A percentile compares a stretch with the other conserved stretches of the same genome.
These are phyloP conservation scores for Nezara viridula DNA, from an alignment of 2,888 invertebrate genomes.

Conservation along the genomic window DNA sequence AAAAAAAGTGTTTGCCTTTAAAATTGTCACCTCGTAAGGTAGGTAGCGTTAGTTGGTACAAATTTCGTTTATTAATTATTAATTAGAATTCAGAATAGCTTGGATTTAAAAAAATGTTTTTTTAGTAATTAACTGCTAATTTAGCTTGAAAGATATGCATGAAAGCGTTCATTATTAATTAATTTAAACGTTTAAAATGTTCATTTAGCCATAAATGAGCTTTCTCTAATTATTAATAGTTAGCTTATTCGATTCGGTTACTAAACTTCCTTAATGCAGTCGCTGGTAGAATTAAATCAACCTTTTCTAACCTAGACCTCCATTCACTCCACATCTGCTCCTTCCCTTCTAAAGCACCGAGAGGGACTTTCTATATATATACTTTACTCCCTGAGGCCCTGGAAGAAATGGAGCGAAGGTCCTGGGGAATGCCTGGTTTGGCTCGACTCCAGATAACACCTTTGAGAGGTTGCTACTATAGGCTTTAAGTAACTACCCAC, in stretches of 20 bases:
- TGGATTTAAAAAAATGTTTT: no score
- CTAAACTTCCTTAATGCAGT: background rate
- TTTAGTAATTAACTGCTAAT: no score
- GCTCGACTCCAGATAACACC: background rate
- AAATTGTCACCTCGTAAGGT: no score
- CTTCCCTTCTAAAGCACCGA: background rate
- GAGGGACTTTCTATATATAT: conserved; percentile 26
- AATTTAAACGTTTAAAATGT: no score
- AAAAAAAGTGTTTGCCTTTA: no score
- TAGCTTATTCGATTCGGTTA: background rate
- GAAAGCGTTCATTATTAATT: no score
- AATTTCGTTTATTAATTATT: no score
- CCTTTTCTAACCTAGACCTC: background rate
- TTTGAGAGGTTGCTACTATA: background rate
- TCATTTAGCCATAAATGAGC: no score
- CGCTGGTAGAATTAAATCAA: background rate
- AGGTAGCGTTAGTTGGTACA: no score
- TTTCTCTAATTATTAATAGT: background rate
- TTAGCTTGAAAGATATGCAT: no score
- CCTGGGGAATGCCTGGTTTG: conserved; percentile 9
- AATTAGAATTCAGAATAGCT: no score
- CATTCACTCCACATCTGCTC: background rate
- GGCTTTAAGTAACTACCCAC: background rate
- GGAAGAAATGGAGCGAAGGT: conserved; percentile 36
- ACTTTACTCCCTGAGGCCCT: conserved; percentile 1